Base-by-base conservation (phyloP, 92 coral and sea anemone species). In the Phenganax marumi region DNA sequence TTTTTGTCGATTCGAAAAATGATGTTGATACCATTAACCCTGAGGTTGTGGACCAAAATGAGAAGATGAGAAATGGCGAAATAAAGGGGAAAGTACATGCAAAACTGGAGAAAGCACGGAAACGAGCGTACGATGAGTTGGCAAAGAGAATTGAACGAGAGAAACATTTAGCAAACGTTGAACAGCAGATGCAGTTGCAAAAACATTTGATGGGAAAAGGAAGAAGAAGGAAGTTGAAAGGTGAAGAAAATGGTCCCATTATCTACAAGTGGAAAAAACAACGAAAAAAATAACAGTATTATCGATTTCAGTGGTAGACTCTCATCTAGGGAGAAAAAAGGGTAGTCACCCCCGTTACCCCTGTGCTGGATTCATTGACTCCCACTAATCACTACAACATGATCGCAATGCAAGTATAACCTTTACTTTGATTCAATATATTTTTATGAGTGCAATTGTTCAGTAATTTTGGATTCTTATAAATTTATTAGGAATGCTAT, bases 171-270 rank as follows among this genome's bases (percentile, higher is more conserved):
- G 71, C 75, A 10, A 65, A 12, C 13, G 83, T 93, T 13, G 89
- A 89, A 55, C 87, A 89, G 75, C 86, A 89, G 48, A 61, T 96
- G 81, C 87, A 92, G 26, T 89, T 96, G 24, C 92, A 96, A 65
- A 92, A 92, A 62, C 79, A 96, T 82, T 87, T 96, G 18, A 95
- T 95, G 98, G 98, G 98, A 21, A 95, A 95, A 24, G 98, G 98
- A 13, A 83, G 84, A 46, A 85, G 92, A 19, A 19, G n/a, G 33
- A 95, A 92, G 61, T 70, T 95, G 24, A 71, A 89, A 3, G 76
- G 84, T 48, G 92, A 82, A 53, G 79, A 86, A 26, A 91, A 84
- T 47, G 87, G 89, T 8, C 79, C 91, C 2, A 91, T 91, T 18
- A 87, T 91, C 8, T 95, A 90, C 61, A 88, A 77, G 85, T 95